Base-by-base conservation (phyloP, 2,888 invertebrate species). In the Iselma pallidipennis region DNA sequence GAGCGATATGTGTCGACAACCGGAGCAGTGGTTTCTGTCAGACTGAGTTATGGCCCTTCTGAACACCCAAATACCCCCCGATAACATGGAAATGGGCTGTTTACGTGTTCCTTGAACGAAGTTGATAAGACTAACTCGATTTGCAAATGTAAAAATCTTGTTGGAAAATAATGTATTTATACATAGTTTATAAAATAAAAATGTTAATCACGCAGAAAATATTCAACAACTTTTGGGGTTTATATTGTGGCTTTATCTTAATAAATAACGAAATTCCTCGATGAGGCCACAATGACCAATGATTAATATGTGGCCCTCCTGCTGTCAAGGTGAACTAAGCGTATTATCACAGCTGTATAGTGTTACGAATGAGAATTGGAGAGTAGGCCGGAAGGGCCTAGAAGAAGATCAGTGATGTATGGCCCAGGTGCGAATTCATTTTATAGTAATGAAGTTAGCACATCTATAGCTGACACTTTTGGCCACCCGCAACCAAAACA, bases 371-470 rank as follows among this genome's bases (percentile, higher is more conserved):
- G 57, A 53, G 59, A 57, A 45, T 63, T 55, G 28, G 45, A 45
- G 58, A 51, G 45, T 58, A 26, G 61, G 60, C 71, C 73, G 72
- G 72, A 73, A 73, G 72, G 66, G 60, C 57, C 57, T 54, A 63
- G 61, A 49, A 59, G 26, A 37, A 19, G 19, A 45, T 19, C 59
- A 65, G 70, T 76, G 75, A 75, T 76, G 71, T 76, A 75, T 74
- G 68, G 73, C 67, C 76, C 76, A 76, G 76, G 76, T 76, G 76
- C 71, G 72, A 74, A 70, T 63, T 67, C 64, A 70, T 71, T 72
- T 72, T 72, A 45, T 45, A 9, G 45, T 45, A 45, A 45, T 45
- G 45, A 45, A 45, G 45, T 45, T 45, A 45, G 45, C 45, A 45
- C 45, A 45, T 21, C 45, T 45, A 45, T 45, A 45, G 16, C 21